A percentile compares a stretch with the other conserved stretches of the same genome.
These are phyloP conservation scores for Prionailurus viverrinus DNA, from an alignment of 2,113 vertebrate species.

Conservation along the genomic window DNA sequence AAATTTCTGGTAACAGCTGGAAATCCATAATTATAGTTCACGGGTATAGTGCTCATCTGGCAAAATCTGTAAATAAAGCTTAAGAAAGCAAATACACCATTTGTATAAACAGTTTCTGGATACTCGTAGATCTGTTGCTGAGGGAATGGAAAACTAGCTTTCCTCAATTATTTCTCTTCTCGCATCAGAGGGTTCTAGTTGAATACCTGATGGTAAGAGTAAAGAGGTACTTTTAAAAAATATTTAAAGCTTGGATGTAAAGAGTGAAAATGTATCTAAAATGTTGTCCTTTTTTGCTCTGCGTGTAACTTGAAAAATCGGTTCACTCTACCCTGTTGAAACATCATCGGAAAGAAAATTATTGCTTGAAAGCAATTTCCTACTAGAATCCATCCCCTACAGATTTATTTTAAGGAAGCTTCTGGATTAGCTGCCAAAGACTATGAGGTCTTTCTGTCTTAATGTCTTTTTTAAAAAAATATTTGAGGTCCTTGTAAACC, in stretches of 20 bases:
- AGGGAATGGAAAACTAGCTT: slow-evolving; percentile 63
- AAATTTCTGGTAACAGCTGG: slow-evolving; percentile 87
- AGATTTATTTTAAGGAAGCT: slow-evolving; percentile 65
- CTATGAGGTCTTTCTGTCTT: slow-evolving; percentile 60
- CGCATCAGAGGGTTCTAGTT: slow-evolving; percentile 66
- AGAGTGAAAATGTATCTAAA: slow-evolving; percentile 77
- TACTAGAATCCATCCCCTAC: slow-evolving; percentile 39
- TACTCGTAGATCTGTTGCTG: slow-evolving; percentile 67
- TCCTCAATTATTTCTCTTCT: slow-evolving; percentile 72
- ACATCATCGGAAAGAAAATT: slow-evolving; percentile 59
- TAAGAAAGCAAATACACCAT: slow-evolving; percentile 84
- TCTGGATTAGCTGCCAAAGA: slow-evolving; percentile 66
- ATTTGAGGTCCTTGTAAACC: slow-evolving; percentile 57
- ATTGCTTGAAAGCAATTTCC: slow-evolving; percentile 68
- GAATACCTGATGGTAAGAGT: slow-evolving; percentile 62
- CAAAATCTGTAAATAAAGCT: slow-evolving; percentile 87
- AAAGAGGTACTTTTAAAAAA: slow-evolving; percentile 68
- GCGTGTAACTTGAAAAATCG: slow-evolving; percentile 52
- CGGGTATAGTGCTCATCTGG: slow-evolving; percentile 84
- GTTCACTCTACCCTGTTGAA: slow-evolving; percentile 44
- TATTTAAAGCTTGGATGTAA: slow-evolving; percentile 67
- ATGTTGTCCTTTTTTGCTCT: slow-evolving; percentile 23
- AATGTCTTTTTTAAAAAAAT: slow-evolving; percentile 43
- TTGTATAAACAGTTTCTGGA: slow-evolving; percentile 81
- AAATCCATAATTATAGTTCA: slow-evolving; percentile 88